Conservation (phyloP, 2,888 invertebrate species). For the Troilus luridus region DNA sequence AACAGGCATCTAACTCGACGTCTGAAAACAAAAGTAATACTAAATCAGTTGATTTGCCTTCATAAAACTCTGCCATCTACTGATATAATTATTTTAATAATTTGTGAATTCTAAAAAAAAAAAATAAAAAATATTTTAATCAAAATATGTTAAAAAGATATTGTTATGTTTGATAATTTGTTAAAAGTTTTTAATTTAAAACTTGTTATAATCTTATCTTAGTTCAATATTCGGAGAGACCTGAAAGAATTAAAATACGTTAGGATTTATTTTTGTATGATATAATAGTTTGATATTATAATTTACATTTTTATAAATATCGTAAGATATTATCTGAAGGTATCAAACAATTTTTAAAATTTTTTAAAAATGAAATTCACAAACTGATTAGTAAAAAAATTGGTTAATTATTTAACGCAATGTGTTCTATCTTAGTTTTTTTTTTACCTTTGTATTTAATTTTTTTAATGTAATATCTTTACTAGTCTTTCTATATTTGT, state of each 20-base stretch:
- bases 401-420: neutral
- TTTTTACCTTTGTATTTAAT: neutral
- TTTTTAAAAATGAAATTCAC: neutral
- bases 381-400: neutral
- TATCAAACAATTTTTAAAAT: neutral
- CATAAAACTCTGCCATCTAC: neutral
- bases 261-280: conserved; percentile 4
- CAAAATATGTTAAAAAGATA: neutral
- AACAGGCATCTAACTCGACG: neutral
- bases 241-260: conserved; percentile 2
- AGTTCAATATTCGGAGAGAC: neutral
- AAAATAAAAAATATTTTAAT: neutral
- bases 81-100: neutral
- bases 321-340: neutral
- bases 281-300: neutral
- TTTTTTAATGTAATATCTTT: neutral
- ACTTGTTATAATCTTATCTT: conserved; percentile 21
- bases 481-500: neutral
- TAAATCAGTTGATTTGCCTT: conserved; percentile 1
- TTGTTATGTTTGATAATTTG: conserved; percentile 31
- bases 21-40: conserved; percentile 25
- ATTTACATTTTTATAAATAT: neutral
- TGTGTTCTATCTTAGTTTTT: neutral
- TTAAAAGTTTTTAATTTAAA: conserved; percentile 31
- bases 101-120: neutral